Evolutionary conservation across 1,140 invertebrate genomes (phyloP), one percentile per base, ranked within the genome.

Genomic region (Trissolcus basalis): DNA sequence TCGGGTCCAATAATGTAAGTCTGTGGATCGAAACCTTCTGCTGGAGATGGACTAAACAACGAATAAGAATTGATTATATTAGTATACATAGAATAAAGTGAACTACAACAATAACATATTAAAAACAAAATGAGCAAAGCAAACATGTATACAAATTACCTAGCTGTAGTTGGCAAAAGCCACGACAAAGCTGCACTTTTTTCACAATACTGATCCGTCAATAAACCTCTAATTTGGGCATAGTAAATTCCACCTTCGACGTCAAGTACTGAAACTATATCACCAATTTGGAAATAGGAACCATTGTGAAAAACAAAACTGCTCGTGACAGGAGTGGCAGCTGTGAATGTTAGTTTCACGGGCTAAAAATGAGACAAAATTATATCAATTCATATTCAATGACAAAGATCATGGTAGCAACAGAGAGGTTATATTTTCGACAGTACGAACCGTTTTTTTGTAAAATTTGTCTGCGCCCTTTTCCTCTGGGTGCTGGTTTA

Each of bases 151-250:
- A 6, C n/a, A 27, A 27, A 27, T 6, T 81, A 88, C 87, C 87
- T 88, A n/a, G 91, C 90, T 75, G 92, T 91, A 2, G 96, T 96
- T 9, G 96, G 96, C 41, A 98, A 87, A 1, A 98, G 89, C 96
- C 96, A 98, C 0, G 96, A 96, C n/a, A 98, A 90, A 6, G 95
- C 94, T 5, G 95, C 96, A 89, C 96, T 97, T 87, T 97, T 97
- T 82, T 97, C 95, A 82, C 95, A 96, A 87, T 95, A 97, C 81
- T 97, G 95, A 86, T 98, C 96, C 8, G 95, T 95, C 15, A 97
- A 88, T 54, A 98, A 92, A 0, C 96, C 96, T 75, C 94, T 90
- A 33, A 98, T 93, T 89, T 98, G 96, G 35, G 95, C 96, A 86
- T 96, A 98, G 88, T 94, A 97, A 47, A 93, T 91, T 49, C 91